Evolutionary conservation across 2,797 vertebrate genomes (phyloP).

Genomic region (Austrolebias charrua): DNA sequence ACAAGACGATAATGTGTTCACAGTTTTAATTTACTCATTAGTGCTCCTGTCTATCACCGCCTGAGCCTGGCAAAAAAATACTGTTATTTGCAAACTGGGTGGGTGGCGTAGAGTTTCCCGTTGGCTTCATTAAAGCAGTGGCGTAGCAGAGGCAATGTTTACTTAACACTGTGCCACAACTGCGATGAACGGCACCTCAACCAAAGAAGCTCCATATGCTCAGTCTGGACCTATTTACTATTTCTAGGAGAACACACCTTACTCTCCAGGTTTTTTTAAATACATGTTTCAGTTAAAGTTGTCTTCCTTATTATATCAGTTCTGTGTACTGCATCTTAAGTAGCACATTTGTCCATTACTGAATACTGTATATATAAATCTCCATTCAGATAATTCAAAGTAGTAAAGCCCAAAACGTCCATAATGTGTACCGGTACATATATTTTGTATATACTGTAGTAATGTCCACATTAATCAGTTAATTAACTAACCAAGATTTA

Average conservation of each 20-base stretch:
- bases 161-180: conserved; percentile 53
- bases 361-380: neutral
- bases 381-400: no score
- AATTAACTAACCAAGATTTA: no score
- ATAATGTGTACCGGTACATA: no score
- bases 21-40: conserved; percentile 37
- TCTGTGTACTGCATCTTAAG: neutral
- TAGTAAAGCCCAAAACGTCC: no score
- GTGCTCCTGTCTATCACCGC: conserved; percentile 53
- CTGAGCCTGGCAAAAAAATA: conserved; percentile 63
- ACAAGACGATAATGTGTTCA: conserved; percentile 23
- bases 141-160: conserved; percentile 61
- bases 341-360: neutral
- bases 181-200: conserved; percentile 48
- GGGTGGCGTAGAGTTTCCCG: conserved; percentile 68
- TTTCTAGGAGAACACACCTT: conserved; percentile 2
- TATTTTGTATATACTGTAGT: no score
- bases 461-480: no score
- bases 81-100: conserved; percentile 73
- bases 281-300: conserved; percentile 7
- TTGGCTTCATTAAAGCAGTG: conserved; percentile 59
- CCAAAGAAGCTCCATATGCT: conserved; percentile 54
- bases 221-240: conserved; percentile 29
- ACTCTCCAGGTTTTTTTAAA: neutral
- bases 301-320: neutral